These are phyloP conservation scores for Pachypeltis micranthus DNA, from an alignment of 1,140 invertebrate genomes.

Conservation along the genomic window DNA sequence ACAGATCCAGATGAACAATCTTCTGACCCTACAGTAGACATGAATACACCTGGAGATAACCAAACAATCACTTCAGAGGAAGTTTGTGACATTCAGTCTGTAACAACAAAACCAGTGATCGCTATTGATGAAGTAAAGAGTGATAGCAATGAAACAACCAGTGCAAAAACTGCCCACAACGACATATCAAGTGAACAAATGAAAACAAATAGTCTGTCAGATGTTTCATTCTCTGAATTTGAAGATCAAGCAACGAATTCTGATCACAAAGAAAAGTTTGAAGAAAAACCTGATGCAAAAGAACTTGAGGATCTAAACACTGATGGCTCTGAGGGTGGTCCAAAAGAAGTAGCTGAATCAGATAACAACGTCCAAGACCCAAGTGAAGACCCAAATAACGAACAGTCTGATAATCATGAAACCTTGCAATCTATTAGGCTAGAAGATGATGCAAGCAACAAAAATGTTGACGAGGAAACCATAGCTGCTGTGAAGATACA, in stretches of 20 bases:
- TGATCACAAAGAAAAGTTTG: neutral
- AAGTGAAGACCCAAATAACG: neutral
- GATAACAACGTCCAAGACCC: neutral
- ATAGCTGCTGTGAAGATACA: constrained; percentile 28
- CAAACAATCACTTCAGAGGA: neutral
- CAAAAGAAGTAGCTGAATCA: neutral
- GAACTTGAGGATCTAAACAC: constrained; percentile 1
- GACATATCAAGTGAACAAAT: constrained; percentile 25
- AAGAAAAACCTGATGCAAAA: constrained; percentile 2
- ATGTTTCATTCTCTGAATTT: constrained; percentile 22
- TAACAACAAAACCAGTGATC: neutral
- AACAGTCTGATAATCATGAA: neutral
- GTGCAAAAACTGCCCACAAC: constrained; percentile 19
- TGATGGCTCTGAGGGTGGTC: neutral
- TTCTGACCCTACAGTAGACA: too few relatives aligned
- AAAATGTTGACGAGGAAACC: too few relatives aligned
- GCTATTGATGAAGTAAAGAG: neutral
- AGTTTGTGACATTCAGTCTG: neutral
- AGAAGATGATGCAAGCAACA: neutral
- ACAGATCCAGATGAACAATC: neutral
- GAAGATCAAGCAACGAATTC: neutral
- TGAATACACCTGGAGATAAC: neutral
- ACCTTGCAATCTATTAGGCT: too few relatives aligned
- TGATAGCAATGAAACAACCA: neutral
- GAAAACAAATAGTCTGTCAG: constrained; percentile 25